Conservation (phyloP, 2,113 vertebrate genomes). For the Toxostoma redivivum region DNA sequence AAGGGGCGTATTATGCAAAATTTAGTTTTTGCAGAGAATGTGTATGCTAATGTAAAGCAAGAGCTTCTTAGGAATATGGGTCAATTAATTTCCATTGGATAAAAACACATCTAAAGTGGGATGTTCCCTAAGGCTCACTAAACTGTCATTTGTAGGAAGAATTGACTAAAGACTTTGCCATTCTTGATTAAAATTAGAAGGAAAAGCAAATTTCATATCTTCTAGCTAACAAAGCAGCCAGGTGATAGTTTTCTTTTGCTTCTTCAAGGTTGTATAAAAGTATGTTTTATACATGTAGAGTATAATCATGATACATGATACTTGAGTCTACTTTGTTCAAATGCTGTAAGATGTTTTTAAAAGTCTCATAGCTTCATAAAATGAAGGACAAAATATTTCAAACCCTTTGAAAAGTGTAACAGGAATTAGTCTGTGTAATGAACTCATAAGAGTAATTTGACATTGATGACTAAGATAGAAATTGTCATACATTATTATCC, state of each 20-base stretch:
- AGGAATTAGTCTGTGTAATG: background rate
- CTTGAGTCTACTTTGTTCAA: background rate
- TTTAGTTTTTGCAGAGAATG: background rate
- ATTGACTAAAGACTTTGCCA: background rate
- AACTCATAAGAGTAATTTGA: background rate
- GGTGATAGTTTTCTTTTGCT: background rate
- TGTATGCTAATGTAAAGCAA: background rate
- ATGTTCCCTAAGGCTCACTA: background rate
- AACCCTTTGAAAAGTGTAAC: background rate
- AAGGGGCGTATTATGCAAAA: background rate
- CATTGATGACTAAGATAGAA: background rate
- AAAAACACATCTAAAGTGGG: background rate
- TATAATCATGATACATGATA: background rate
- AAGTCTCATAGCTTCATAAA: background rate
- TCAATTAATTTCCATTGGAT: conserved; percentile 12
- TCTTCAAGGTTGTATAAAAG: background rate
- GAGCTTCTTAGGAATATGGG: background rate
- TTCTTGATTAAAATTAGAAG: background rate
- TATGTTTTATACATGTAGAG: background rate
- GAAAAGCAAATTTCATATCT: background rate
- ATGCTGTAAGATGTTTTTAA: background rate
- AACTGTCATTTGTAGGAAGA: background rate
- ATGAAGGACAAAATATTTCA: background rate
- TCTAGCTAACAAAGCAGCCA: background rate
- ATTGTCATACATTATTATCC: background rate